Evolutionary conservation across 2,113 vertebrate genomes (phyloP), one percentile per base, ranked within the genome.

Genomic region (Sylvietta virens): DNA sequence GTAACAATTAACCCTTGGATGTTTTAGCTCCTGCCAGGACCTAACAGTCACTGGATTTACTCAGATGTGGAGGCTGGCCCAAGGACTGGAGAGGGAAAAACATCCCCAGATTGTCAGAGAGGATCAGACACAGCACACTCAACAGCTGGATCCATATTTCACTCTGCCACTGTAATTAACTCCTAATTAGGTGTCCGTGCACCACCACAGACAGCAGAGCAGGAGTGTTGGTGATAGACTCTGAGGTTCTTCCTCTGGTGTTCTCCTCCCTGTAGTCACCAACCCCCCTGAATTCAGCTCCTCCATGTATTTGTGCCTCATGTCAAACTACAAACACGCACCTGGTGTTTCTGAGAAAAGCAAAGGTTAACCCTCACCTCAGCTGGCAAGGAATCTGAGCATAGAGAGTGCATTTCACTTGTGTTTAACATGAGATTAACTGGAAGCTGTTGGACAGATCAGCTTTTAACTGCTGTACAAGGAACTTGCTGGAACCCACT

Each of bases 281-380:
- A 82, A 27, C 58, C 48, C 72, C 61, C 40, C 12, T 11, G 21
- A n/a, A 20, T 64, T 42, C 66, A 92, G 77, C 66, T 86, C 76
- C 78, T 57, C 66, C 18, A 0, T 53, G 88, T 72, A 64, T 48
- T 83, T 94, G 90, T 91, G 81, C 90, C 92, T 97, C 94, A 61
- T 71, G 84, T 70, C 81, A 76, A 67, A 86, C 48, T 15, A 81
- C 83, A 50, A 72, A 33, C 80, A 56, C 23, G 16, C 6, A 42
- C 62, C 53, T 92, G 96, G 95, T 91, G 51, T 91, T 95, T 94
- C 72, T 93, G 88, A 94, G 91, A 20, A 48, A 64, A 78, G 77
- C 77, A 71, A 62, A 60, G 44, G 45, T 10, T 24, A 13, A 37
- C 45, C 84, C 65, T 91, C 70, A 81, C 60, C 88, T 87, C 94